Evolutionary conservation across 2,797 vertebrate species (phyloP).

Genomic region (Gorsachius magnificus): DNA sequence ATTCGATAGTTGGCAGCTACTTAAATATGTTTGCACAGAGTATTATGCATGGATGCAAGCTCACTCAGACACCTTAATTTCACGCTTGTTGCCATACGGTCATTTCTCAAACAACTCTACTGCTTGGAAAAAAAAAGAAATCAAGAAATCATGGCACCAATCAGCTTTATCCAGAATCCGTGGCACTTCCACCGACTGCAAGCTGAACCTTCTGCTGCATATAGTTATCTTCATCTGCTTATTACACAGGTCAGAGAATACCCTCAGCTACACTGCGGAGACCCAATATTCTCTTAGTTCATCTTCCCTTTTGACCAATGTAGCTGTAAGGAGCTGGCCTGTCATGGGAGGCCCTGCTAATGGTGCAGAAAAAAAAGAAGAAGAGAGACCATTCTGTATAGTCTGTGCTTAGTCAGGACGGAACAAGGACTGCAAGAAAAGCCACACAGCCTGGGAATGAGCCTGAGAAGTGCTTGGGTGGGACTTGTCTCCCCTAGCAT

Average conservation of each 20-base stretch:
- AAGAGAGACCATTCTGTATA: background rate
- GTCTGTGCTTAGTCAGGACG: background rate
- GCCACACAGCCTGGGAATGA: background rate
- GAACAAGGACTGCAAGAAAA: background rate
- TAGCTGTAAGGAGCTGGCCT: background rate
- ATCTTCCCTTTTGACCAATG: background rate
- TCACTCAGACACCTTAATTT: conserved; percentile 29
- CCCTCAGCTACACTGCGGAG: background rate
- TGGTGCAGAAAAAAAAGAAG: background rate
- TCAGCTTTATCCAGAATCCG: background rate
- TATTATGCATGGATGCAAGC: background rate
- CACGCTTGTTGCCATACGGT: background rate
- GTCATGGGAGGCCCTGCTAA: background rate
- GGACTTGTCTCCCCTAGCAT: background rate
- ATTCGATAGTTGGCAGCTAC: background rate
- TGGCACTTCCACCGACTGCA: background rate
- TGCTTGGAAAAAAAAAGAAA: background rate
- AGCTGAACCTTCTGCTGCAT: background rate
- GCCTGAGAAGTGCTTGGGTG: background rate
- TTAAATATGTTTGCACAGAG: background rate
- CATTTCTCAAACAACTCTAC: background rate
- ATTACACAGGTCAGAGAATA: background rate
- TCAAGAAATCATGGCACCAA: background rate
- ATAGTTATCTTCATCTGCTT: background rate
- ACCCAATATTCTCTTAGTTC: background rate